Base-by-base conservation (phyloP, 2,113 vertebrate genomes). In the Campylomormyrus numenius region DNA sequence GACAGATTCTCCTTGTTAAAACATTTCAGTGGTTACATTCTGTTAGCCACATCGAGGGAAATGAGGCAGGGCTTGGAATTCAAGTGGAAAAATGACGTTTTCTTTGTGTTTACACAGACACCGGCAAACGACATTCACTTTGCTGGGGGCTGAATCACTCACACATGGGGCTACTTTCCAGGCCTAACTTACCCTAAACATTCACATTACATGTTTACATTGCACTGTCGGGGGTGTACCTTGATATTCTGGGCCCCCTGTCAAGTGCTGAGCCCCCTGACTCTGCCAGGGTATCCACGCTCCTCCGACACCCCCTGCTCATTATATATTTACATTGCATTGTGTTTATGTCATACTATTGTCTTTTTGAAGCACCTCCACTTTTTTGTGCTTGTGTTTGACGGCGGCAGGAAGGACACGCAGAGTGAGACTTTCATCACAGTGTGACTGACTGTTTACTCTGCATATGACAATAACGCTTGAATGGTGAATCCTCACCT, bases 71-170 rank as follows among this genome's bases (percentile, higher is more conserved):
- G 90, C 87, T 90, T 87, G 77, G 90, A 93, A 92, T 91, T 92
- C 35, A 70, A 92, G 92, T 94, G 93, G 92, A 93, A 91, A 27
- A 94, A 94, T 89, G 85, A 92, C 92, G 89, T 84, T 92, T 92
- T 70, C 91, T 92, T 93, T 93, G 93, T 92, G 91, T 93, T 93
- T 94, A 94, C 93, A 94, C 90, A 93, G 92, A 90, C 89, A 90
- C 35, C 13, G 94, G 88, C 91, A 89, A 89, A 86, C 92, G 52
- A 90, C 92, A 86, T 88, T 88, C 74, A 80, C 74, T 80, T 77
- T 77, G 70, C 4, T 24, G 21, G 7, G 66, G 11, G 21, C 58
- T 66, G 24, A 10, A 11, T 66, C 9, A 66, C 9, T 66, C n/a
- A 66, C n/a, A 66, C n/a, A 27, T 66, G 58, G 58, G 58, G 58